Percentiles rank a stretch among this genome's conserved stretches.
Conservation (phyloP, 2,888 invertebrate genomes). For the Drosophila meridionalis region DNA sequence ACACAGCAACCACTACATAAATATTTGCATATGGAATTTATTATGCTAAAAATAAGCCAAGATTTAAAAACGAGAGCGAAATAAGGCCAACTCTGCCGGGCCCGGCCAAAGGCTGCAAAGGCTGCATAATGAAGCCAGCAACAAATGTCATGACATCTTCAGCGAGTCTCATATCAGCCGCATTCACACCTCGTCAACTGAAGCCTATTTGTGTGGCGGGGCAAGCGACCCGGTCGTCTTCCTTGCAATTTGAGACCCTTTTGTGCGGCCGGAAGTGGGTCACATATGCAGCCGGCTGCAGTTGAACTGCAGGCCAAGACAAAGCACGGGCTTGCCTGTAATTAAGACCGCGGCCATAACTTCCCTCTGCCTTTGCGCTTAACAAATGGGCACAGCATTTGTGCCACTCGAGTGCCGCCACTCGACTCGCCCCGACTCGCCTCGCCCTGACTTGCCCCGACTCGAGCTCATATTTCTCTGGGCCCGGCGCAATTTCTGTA, state of each 20-base stretch:
- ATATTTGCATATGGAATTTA: constrained; percentile 84
- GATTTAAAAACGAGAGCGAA: constrained; percentile 74
- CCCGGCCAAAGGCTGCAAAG: constrained; percentile 20
- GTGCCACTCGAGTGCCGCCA: constrained; percentile 55
- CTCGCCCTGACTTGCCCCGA: constrained; percentile 8
- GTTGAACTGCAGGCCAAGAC: constrained; percentile 50
- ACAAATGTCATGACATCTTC: constrained; percentile 78
- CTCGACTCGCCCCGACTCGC: constrained; percentile 4
- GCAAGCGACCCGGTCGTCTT: constrained; percentile 34
- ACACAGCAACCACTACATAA: constrained; percentile 58
- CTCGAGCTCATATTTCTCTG: constrained; percentile 35
- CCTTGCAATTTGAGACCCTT: constrained; percentile 63
- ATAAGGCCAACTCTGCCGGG: constrained; percentile 72
- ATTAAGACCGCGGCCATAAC: constrained; percentile 64
- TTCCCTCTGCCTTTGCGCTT: neutral
- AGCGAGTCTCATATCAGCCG: constrained; percentile 35
- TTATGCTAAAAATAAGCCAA: constrained; percentile 84
- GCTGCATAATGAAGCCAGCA: constrained; percentile 70
- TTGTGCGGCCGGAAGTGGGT: constrained; percentile 78
- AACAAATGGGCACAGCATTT: constrained; percentile 69
- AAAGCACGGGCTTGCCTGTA: constrained; percentile 64
- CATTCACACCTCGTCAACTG: constrained; percentile 67
- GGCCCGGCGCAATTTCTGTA: constrained; percentile 13
- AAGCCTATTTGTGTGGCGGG: constrained; percentile 67
- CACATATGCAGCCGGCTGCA: constrained; percentile 64